Evolutionary conservation across 2,888 invertebrate species (phyloP).

Genomic region (Pardosa pseudoannulata): DNA sequence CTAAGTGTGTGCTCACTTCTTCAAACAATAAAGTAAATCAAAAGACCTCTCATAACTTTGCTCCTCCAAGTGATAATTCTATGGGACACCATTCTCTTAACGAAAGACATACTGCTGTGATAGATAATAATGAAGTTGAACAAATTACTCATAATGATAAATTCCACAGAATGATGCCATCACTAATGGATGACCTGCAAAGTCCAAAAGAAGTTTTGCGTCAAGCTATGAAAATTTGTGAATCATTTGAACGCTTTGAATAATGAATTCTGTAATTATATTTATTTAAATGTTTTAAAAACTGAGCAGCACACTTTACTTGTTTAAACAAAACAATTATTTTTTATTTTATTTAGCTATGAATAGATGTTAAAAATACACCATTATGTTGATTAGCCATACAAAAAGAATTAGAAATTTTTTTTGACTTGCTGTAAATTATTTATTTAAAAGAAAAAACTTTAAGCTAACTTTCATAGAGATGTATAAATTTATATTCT

Average conservation of each 20-base stretch:
- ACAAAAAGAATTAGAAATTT: no score
- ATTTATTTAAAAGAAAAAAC: neutral
- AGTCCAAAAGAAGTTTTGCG: slow-evolving; percentile 69
- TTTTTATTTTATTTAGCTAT: no score
- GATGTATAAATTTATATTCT: slow-evolving; percentile 19
- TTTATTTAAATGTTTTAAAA: neutral
- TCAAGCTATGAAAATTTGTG: slow-evolving; percentile 66
- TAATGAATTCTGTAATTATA: neutral
- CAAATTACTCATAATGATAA: slow-evolving; percentile 32
- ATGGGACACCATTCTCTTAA: neutral
- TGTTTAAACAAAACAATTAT: neutral
- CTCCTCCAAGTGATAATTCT: slow-evolving; percentile 30
- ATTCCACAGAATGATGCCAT: slow-evolving; percentile 53
- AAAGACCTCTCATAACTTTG: slow-evolving; percentile 31
- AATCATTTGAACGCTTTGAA: slow-evolving; percentile 33
- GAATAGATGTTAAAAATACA: no score
- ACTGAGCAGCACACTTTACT: neutral
- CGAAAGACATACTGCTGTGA: slow-evolving; percentile 52
- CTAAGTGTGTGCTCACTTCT: slow-evolving; percentile 47
- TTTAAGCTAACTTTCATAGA: neutral
- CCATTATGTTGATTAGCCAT: no score
- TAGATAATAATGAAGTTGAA: slow-evolving; percentile 55
- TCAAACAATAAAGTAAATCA: slow-evolving; percentile 26
- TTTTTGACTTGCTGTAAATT: neutral
- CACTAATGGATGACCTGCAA: slow-evolving; percentile 64